Percentiles rank a stretch among this genome's conserved stretches.
Evolutionary conservation across 2,797 vertebrate genomes (phyloP).

Genomic region (Falco naumanni): DNA sequence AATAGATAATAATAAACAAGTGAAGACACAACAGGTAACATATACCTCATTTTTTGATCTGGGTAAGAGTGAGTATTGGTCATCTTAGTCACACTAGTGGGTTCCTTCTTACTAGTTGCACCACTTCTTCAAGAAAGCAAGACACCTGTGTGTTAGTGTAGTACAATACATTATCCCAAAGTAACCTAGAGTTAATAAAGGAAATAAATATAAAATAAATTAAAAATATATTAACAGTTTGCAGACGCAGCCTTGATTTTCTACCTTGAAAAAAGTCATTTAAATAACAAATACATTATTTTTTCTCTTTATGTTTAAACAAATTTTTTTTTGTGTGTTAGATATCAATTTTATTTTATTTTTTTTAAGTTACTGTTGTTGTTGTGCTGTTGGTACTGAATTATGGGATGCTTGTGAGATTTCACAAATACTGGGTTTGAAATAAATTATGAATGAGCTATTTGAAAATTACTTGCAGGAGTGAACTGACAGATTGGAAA

Average conservation of each 20-base stretch:
- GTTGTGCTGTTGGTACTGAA: neutral
- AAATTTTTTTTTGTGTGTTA: neutral
- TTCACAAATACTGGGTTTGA: neutral
- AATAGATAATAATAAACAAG: neutral
- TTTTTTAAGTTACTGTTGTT: neutral
- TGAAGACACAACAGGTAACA: neutral
- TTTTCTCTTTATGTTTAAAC: neutral
- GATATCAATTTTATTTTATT: neutral
- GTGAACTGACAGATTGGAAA: neutral
- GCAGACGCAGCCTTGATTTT: neutral
- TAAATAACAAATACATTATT: neutral
- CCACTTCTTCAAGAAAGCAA: neutral
- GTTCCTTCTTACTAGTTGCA: neutral
- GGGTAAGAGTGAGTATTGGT: neutral
- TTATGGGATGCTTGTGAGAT: neutral
- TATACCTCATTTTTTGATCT: neutral
- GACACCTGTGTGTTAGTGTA: neutral
- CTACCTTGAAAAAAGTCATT: neutral
- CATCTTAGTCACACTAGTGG: neutral
- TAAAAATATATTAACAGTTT: neutral
- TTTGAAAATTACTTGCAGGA: neutral
- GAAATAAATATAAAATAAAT: neutral
- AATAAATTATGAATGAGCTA: neutral
- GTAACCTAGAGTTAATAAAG: neutral
- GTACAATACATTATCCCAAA: neutral